Conservation (phyloP, 2,797 vertebrate species). For the Falco cherrug region DNA sequence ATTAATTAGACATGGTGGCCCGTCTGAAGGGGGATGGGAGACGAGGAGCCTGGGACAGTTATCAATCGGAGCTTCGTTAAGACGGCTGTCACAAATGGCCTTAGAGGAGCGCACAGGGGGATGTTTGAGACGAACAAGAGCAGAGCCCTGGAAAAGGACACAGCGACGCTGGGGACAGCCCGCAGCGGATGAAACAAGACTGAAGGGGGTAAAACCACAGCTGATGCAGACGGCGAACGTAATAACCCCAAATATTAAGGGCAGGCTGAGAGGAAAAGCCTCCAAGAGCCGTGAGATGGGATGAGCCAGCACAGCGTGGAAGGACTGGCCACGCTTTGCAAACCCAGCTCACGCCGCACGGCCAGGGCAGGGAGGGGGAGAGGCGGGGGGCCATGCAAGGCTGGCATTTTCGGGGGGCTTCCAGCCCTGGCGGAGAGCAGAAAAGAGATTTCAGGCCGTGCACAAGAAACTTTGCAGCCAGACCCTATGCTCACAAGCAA, state of each 20-base stretch:
- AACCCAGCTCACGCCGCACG: not conserved
- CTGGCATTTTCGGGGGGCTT: fast-evolving
- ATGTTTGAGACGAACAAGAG: not conserved
- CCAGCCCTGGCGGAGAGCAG: not conserved
- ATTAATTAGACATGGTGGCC: constrained; percentile 52
- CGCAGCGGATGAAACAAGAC: not conserved
- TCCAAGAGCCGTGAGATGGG: not conserved
- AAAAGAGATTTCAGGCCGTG: not conserved
- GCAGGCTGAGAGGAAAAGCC: not conserved
- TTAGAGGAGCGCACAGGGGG: not conserved
- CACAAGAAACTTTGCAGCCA: not conserved
- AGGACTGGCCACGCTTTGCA: not conserved
- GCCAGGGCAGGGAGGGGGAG: not conserved
- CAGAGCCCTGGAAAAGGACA: not conserved
- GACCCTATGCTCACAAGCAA: not conserved
- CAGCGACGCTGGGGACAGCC: not conserved
- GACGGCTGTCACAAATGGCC: fast-evolving
- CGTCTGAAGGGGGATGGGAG: not conserved
- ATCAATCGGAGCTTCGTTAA: not conserved
- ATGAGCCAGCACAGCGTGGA: fast-evolving
- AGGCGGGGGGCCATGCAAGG: fast-evolving
- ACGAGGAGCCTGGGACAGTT: not conserved
- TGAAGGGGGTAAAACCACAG: not conserved
- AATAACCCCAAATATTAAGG: not conserved
- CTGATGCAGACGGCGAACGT: fast-evolving